phyloP scores from a whole-genome alignment of 1,140 invertebrate genomes.

The Panagrolaimus sp. region DNA sequence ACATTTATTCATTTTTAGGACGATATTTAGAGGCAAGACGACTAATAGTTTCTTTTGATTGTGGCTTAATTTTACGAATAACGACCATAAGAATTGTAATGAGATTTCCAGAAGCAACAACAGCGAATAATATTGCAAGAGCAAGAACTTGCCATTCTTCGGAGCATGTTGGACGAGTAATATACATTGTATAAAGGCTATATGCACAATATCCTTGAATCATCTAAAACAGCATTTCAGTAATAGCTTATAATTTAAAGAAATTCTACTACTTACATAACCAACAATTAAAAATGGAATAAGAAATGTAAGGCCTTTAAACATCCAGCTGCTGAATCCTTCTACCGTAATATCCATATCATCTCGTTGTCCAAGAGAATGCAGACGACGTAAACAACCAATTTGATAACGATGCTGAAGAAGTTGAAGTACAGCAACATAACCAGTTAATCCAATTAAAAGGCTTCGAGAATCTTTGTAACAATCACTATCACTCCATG shows the following conservation, averaged over 20 bases:
- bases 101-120: conserved; percentile 46
- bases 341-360: conserved; percentile 99
- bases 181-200: conserved; percentile 37
- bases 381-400: conserved; percentile 85
- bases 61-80: conserved; percentile 24
- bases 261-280: conserved; percentile 66
- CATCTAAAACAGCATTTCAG: conserved; percentile 34
- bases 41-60: conserved; percentile 18
- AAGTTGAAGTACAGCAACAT: conserved; percentile 59
- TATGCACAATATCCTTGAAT: conserved; percentile 52
- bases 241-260: neutral
- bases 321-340: conserved; percentile 99
- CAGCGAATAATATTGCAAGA: conserved; percentile 44
- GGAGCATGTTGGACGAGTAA: conserved; percentile 24
- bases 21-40: conserved; percentile 35
- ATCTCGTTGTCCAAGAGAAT: conserved; percentile 80
- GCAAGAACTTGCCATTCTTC: conserved; percentile 53
- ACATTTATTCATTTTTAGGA: conserved; percentile 13
- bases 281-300: conserved; percentile 89
- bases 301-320: conserved; percentile 87
- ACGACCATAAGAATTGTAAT: conserved; percentile 36
- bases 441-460: conserved; percentile 70
- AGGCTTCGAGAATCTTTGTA: conserved; percentile 83
- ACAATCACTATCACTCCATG: conserved; percentile 87
- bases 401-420: conserved; percentile 86